Percentiles rank a stretch among this genome's conserved stretches.
These are phyloP conservation scores for Drosophila tanythrix DNA, from an alignment of 2,888 invertebrate species.

Conservation along the genomic window DNA sequence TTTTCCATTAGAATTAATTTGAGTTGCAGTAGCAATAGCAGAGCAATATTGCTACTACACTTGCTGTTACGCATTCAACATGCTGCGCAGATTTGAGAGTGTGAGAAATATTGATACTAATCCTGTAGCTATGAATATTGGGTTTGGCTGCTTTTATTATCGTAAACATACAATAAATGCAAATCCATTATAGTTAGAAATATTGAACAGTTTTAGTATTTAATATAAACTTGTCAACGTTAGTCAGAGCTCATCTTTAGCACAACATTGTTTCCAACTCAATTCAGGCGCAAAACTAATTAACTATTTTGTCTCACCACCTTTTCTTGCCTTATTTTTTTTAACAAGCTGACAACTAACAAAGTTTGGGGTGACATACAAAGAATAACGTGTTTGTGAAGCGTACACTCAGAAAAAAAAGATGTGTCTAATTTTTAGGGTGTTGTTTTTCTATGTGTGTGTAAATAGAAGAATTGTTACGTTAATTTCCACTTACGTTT, in stretches of 20 bases:
- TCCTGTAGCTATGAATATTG: no score
- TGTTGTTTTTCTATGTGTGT: no score
- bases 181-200: not conserved
- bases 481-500: not conserved
- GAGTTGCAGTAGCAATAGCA: not conserved
- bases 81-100: not conserved
- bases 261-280: slow-evolving; percentile 1
- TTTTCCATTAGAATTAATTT: no score
- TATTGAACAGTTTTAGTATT: not conserved
- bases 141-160: not conserved
- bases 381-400: not conserved
- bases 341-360: slow-evolving; percentile 1
- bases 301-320: slow-evolving; percentile 3
- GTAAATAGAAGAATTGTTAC: not conserved
- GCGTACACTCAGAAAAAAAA: not conserved
- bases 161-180: not conserved
- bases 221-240: not conserved
- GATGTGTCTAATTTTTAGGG: no score
- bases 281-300: slow-evolving; percentile 18
- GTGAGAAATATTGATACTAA: not conserved
- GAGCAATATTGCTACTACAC: not conserved
- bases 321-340: not conserved
- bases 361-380: slow-evolving; percentile 22
- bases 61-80: not conserved
- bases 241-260: not conserved